Conservation (phyloP, 2,888 invertebrate species). For the Andrena trimmerana region DNA sequence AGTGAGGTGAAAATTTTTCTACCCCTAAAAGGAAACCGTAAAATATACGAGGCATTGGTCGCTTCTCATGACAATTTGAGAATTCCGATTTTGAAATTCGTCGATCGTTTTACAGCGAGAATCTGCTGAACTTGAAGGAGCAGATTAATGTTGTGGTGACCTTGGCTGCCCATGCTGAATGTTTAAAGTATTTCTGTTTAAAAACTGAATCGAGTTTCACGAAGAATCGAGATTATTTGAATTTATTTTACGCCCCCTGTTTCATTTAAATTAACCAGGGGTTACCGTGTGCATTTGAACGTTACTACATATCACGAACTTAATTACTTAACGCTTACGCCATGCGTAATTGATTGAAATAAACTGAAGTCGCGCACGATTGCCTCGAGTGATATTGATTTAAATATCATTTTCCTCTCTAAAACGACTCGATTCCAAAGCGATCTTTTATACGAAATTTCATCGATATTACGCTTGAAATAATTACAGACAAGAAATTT, state of each 20-base stretch:
- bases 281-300: not conserved
- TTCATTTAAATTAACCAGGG: conserved; percentile 10
- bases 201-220: not conserved
- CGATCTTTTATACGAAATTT: not conserved
- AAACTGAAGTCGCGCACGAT: not conserved
- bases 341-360: conserved; percentile 10
- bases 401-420: not conserved
- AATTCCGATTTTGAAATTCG: not conserved
- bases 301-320: conserved; percentile 9
- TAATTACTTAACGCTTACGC: conserved; percentile 23
- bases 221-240: conserved; percentile 6
- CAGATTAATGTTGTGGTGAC: conserved; percentile 9
- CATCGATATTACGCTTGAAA: not conserved
- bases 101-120: not conserved
- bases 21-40: not conserved
- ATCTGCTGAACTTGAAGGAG: conserved; percentile 1
- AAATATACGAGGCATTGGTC: not conserved
- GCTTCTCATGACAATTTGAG: not conserved
- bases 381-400: conserved; percentile 1
- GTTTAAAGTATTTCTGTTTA: not conserved
- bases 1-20: not conserved
- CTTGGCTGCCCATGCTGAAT: not conserved
- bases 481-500: not conserved
- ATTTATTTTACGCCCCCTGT: not conserved
- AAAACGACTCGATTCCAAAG: not conserved